phyloP scores from a whole-genome alignment of 2,797 vertebrate species.

The Premnoplex brunnescens region DNA sequence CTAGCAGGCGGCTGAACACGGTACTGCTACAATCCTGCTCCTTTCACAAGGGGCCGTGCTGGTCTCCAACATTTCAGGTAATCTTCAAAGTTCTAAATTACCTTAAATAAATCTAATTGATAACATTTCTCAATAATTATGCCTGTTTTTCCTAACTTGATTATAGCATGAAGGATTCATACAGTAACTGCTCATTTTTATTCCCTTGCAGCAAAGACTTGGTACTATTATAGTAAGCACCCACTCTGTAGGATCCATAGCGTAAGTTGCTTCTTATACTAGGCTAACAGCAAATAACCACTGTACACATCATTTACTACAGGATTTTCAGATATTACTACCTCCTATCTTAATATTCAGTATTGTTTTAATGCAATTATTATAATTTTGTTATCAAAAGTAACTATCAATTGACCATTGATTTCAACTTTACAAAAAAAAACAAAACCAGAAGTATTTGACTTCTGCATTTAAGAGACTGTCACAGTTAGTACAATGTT shows the following conservation, averaged over 20 bases:
- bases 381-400: neutral
- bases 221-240: neutral
- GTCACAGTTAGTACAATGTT: neutral
- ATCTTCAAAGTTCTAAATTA: neutral
- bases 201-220: neutral
- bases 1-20: neutral
- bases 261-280: neutral
- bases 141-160: neutral
- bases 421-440: neutral
- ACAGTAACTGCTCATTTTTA: neutral
- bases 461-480: neutral
- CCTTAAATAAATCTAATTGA: neutral
- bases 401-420: neutral
- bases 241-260: fast-evolving
- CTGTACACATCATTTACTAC: neutral
- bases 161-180: neutral
- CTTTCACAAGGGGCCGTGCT: neutral
- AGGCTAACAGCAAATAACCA: neutral
- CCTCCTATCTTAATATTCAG: neutral
- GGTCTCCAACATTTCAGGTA: neutral
- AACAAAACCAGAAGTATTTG: neutral
- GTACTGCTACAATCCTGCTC: neutral
- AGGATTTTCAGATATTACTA: neutral
- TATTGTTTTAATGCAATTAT: neutral
- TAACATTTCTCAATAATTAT: neutral